These are phyloP conservation scores for Leguminivora glycinivorella DNA, from an alignment of 1,140 invertebrate genomes.

Conservation along the genomic window DNA sequence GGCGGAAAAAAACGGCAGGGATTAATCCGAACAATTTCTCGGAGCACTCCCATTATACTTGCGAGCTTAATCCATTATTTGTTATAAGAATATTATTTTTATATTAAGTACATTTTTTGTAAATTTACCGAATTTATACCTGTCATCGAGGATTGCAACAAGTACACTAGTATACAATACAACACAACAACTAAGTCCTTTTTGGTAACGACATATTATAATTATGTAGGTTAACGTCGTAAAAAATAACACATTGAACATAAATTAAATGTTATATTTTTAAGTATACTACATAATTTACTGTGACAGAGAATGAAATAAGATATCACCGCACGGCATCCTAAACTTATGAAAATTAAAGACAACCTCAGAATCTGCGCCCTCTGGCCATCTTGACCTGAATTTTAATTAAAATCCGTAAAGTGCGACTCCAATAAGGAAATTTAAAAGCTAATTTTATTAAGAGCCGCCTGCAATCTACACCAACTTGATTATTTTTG, in stretches of 20 bases:
- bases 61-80: too few species aligned
- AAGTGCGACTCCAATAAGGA: slow-evolving; percentile 29
- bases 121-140: too few species aligned
- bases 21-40: too few species aligned
- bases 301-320: not conserved
- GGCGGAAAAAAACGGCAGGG: too few species aligned
- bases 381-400: slow-evolving; percentile 21
- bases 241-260: not conserved
- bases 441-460: slow-evolving; percentile 27
- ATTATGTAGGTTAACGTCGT: not conserved
- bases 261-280: not conserved
- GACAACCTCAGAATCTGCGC: slow-evolving; percentile 11
- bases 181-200: too few species aligned
- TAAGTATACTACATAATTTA: not conserved
- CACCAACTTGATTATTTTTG: slow-evolving; percentile 25
- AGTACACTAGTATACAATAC: too few species aligned
- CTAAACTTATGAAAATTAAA: slow-evolving; percentile 23
- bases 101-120: too few species aligned
- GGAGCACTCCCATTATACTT: too few species aligned
- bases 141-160: too few species aligned
- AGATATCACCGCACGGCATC: not conserved
- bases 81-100: too few species aligned
- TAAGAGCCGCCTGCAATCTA: slow-evolving; percentile 21
- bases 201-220: too few species aligned
- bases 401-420: slow-evolving; percentile 28